phyloP scores from a whole-genome alignment of 2,888 invertebrate genomes.

The Malachius bipustulatus region DNA sequence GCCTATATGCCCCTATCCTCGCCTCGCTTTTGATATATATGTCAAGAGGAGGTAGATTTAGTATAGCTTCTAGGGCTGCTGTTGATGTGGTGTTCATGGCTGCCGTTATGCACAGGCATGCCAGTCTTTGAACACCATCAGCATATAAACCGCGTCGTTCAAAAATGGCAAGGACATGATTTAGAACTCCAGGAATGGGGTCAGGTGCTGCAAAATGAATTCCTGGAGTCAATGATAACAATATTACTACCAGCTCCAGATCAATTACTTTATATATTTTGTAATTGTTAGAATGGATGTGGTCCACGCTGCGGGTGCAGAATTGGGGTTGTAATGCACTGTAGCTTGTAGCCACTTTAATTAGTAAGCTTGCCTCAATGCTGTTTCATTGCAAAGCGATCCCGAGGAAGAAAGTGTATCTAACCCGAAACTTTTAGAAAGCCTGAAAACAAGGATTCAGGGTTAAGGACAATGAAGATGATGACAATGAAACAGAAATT shows the following conservation, averaged over 20 bases:
- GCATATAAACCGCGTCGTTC: slow-evolving; percentile 24
- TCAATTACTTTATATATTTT: slow-evolving; percentile 22
- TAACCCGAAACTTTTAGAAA: slow-evolving; percentile 15
- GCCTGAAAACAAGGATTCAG: slow-evolving; percentile 13
- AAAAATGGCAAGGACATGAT: slow-evolving; percentile 22
- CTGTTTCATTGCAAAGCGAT: slow-evolving; percentile 12
- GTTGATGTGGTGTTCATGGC: too few relatives aligned
- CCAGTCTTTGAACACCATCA: too few relatives aligned
- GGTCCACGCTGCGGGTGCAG: slow-evolving; percentile 25
- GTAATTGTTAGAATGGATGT: slow-evolving; percentile 23
- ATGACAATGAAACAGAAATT: slow-evolving; percentile 12
- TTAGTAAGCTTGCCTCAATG: slow-evolving; percentile 19
- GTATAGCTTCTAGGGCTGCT: too few relatives aligned
- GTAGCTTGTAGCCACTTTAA: slow-evolving; percentile 22
- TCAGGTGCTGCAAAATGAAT: slow-evolving; percentile 23
- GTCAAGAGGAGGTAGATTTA: too few relatives aligned
- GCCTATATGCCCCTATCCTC: too few relatives aligned
- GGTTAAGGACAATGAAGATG: slow-evolving; percentile 10
- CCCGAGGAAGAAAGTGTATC: slow-evolving; percentile 11
- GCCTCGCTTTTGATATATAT: too few relatives aligned
- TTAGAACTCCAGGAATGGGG: slow-evolving; percentile 21
- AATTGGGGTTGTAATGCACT: slow-evolving; percentile 23
- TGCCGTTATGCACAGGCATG: too few relatives aligned
- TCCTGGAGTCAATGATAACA: slow-evolving; percentile 27
- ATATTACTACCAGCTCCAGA: slow-evolving; percentile 25